Base-by-base conservation (phyloP, 1,140 invertebrate genomes). In the Tachypleus tridentatus region DNA sequence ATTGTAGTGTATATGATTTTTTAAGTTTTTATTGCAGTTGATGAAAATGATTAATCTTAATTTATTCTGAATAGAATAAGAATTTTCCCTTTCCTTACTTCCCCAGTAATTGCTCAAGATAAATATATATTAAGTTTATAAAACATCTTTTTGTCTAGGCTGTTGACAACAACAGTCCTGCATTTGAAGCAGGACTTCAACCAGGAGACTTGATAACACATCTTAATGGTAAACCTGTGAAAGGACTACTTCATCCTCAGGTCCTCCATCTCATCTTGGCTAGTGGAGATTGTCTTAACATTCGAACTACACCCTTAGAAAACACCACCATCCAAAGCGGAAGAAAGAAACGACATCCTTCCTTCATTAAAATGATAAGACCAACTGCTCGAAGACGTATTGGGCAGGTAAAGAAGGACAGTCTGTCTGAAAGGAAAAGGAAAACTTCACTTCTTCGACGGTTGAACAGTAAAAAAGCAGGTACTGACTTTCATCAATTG, bases 161-260 rank as follows among this genome's bases (percentile, higher is more conserved):
- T 68, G 93, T 98, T 4, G 91, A 94, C 76, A 86, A 88, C 73
- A 87, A 89, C 56, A 93, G 93, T 78, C 92, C 94, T 4, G 93
- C 95, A 4, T 97, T 93, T 81, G 93, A 97, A 74, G 91, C 93
- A 52, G 94, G 94, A 2, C 79, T 98, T 8, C 79, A 92, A 50
- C 90, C 91, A 4, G 92, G 92, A 4, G 93, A 97, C 79, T 82
- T 98, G 63, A 95, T 98, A 70, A 97, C 94, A 4, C 94, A 98
- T 74, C 89, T 98, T 59, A 98, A 98, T 78, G 91, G 91, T 2
- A 93, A 97, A 76, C 82, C 89, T 4, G 91, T 96, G 7, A 92
- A 97, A 76, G 93, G 94, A 3, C 76, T 98, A 60, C 86, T 94
- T 74, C 94, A 98, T 76, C 96, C 93, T 8, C 93, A 97, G 80